Evolutionary conservation across 2,888 invertebrate genomes (phyloP), one percentile per base, ranked within the genome.

Genomic region (Nymphalis polychloros): DNA sequence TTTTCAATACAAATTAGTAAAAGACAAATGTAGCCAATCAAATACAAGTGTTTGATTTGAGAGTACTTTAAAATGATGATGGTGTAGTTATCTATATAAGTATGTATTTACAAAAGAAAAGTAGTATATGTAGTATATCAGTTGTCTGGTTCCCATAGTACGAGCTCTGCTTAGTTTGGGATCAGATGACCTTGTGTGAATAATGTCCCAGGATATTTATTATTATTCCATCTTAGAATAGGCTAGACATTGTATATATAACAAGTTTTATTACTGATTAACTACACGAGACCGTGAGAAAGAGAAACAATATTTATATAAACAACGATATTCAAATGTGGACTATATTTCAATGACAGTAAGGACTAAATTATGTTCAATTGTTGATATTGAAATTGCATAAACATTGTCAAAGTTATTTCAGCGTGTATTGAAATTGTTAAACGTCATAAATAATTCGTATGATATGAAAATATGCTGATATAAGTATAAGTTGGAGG

Each of bases 271-370:
- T 46, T 53, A 17, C 46, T 31, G 60, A 41, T 47, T 35, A 20
- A 49, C 61, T 61, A 49, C 16, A 31, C 61, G 49, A 49, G n/a
- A 27, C 61, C 61, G 19, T 49, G 31, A 31, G 48, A 48, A 19
- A 61, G 19, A 61, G 5, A 20, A 57, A 57, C 57, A 57, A 4
- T 6, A 6, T 19, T 20, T 2, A 19, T 10, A 57, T 57, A 35
- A 41, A 10, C 19, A n/a, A 19, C 8, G 19, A 3, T 35, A 35
- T n/a, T 41, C 35, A 41, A 57, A 19, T 57, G 35, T 57, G 20
- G 20, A 13, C 19, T 16, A 0, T 57, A 35, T 41, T 19, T 19
- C 41, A 19, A 35, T 13, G n/a, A 5, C 5, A 13, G 4, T 57
- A 57, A 35, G 19, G 35, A 13, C 5, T 57, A 35, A 10, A 57